These are phyloP conservation scores for Epinephelus awoara DNA, from an alignment of 2,797 vertebrate species.

Conservation along the genomic window DNA sequence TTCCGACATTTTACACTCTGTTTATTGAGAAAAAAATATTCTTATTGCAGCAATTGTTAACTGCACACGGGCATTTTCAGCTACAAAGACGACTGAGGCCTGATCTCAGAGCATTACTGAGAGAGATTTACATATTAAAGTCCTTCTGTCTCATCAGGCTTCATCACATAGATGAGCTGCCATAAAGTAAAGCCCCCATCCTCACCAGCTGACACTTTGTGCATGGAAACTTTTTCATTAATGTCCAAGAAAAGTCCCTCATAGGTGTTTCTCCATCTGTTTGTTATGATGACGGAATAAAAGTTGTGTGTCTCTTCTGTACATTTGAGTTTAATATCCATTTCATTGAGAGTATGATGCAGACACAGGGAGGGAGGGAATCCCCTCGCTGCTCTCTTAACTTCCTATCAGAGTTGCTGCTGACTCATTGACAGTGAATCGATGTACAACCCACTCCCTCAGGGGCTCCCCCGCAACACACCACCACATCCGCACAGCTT, in stretches of 20 bases:
- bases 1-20: too few species aligned
- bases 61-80: not conserved
- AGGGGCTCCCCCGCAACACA: slow-evolving; percentile 27
- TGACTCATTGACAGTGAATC: slow-evolving; percentile 35
- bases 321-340: not conserved
- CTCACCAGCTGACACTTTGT: not conserved
- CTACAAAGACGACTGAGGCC: not conserved
- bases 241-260: not conserved
- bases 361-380: not conserved
- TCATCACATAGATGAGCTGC: not conserved
- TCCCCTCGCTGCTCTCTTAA: slow-evolving; percentile 1
- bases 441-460: not conserved
- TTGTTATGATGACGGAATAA: not conserved
- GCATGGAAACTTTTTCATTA: not conserved
- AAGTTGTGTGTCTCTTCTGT: not conserved
- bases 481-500: slow-evolving; percentile 17
- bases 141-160: not conserved
- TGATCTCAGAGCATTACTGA: not conserved
- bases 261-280: not conserved
- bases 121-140: not conserved
- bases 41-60: not conserved
- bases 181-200: not conserved
- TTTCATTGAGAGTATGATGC: not conserved
- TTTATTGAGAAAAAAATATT: not conserved
- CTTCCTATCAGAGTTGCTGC: slow-evolving; percentile 43